Evolutionary conservation across 2,113 vertebrate genomes (phyloP), one percentile per base, ranked within the genome.

Genomic region (Canis aureus): DNA sequence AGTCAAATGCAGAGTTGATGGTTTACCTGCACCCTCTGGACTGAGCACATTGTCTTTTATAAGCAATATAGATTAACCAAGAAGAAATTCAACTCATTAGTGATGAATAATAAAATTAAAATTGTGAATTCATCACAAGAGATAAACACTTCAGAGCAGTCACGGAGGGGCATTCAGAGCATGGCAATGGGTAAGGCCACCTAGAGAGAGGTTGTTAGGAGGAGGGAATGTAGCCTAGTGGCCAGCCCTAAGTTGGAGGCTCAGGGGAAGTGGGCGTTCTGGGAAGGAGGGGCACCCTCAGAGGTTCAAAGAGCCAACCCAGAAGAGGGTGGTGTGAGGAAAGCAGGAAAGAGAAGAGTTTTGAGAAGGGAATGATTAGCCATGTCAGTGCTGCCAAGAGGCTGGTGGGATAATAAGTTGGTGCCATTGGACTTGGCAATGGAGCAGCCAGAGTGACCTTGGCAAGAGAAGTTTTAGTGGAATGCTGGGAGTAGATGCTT

Each of bases 371-470:
- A 51, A 13, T 7, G 60, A 38, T 64, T 60, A 62, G 57, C 79
- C 5, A 2, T 0, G n/a, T 8, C 0, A 1, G 2, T 23, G 51
- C 8, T 23, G 20, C 94, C 32, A 20, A 8, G 53, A 11, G 20
- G 35, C 76, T 38, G 11, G 15, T 38, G 49, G 22, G 13, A 49
- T 20, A 19, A 74, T 38, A 78, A 35, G 11, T 16, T 32, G 32
- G 55, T 35, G 53, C 49, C 38, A 1, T 0, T 85, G n/a, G 38
- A 27, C 19, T 10, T 76, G 64, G 78, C 25, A 32, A 35, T 5
- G 5, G 10, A 16, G 57, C 1, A 4, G 32, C 53, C 81, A 5
- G 19, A 1, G 49, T 38, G 35, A 16, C 23, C 67, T 25, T 49
- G 59, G 38, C 15, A 13, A 74, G 76, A 49, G 38, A 71, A 25